Percentiles rank a stretch among this genome's conserved stretches.
phyloP scores from a whole-genome alignment of 2,113 vertebrate genomes.

The Scopus umbretta region DNA sequence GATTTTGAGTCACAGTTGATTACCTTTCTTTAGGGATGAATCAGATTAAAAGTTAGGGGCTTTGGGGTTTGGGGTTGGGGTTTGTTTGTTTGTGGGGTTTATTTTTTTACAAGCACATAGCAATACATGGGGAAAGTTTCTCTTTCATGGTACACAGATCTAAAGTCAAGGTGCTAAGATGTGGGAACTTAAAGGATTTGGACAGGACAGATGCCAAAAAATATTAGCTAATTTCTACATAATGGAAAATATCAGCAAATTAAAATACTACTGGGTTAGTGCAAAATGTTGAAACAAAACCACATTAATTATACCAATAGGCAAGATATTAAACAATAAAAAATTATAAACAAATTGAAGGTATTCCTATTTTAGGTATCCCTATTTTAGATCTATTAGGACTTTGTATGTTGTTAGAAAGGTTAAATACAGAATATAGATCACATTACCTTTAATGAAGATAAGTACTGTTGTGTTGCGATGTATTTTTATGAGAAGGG shows the following conservation, averaged over 20 bases:
- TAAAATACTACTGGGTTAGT: background rate
- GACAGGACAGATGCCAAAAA: background rate
- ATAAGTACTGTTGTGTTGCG: background rate
- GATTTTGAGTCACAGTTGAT: background rate
- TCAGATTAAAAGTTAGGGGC: background rate
- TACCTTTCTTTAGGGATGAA: background rate
- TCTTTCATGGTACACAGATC: background rate
- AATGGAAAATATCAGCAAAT: background rate
- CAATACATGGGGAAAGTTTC: background rate
- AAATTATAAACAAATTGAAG: background rate
- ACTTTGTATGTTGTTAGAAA: background rate
- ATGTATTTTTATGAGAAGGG: background rate
- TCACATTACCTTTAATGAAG: background rate
- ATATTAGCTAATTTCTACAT: background rate
- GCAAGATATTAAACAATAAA: background rate
- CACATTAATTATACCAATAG: background rate
- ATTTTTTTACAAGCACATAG: background rate
- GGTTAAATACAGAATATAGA: background rate
- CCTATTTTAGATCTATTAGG: background rate
- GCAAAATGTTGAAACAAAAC: background rate
- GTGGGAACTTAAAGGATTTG: background rate
- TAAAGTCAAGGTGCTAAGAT: background rate
- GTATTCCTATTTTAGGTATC: background rate
- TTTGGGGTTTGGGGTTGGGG: background rate
- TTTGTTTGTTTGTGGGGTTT: background rate